Evolutionary conservation across 2,113 vertebrate species (phyloP).

Genomic region (Hippoglossus stenolepis): DNA sequence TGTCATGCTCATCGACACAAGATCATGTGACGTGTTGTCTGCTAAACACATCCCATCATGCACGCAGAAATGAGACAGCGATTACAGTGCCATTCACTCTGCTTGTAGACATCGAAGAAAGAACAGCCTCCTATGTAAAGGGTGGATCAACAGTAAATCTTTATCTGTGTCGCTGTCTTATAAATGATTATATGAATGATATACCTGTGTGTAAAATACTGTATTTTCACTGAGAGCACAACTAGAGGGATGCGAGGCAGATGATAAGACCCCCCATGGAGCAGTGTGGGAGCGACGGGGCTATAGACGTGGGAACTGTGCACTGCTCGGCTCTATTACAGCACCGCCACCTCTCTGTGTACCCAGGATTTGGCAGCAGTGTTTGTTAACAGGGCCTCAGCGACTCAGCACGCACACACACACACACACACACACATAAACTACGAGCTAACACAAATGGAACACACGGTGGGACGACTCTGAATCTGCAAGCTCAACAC

Average conservation of each 20-base stretch:
- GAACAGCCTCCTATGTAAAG: not conserved
- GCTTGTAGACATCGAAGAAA: not conserved
- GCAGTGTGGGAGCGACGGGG: not conserved
- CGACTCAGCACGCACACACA: slow-evolving; percentile 13
- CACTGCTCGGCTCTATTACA: not conserved
- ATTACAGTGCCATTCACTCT: not conserved
- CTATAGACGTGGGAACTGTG: not conserved
- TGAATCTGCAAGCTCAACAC: slow-evolving; percentile 68
- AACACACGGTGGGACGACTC: slow-evolving; percentile 61
- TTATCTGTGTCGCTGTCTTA: not conserved
- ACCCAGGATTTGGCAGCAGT: not conserved
- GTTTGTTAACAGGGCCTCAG: slow-evolving; percentile 1
- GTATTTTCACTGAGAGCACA: slow-evolving; percentile 18
- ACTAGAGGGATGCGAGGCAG: slow-evolving; percentile 16
- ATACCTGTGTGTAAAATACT: slow-evolving; percentile 6
- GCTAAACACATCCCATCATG: not conserved
- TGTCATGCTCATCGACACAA: too few relatives aligned
- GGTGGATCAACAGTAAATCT: not conserved
- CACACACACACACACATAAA: too few relatives aligned
- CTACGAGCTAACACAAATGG: slow-evolving; percentile 74
- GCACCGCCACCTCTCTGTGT: not conserved
- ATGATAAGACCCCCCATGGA: slow-evolving; percentile 35
- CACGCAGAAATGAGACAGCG: too few relatives aligned
- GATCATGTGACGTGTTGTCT: not conserved
- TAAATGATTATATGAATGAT: slow-evolving; percentile 27